Evolutionary conservation across 2,113 vertebrate genomes (phyloP).

Genomic region (Cygnus atratus): DNA sequence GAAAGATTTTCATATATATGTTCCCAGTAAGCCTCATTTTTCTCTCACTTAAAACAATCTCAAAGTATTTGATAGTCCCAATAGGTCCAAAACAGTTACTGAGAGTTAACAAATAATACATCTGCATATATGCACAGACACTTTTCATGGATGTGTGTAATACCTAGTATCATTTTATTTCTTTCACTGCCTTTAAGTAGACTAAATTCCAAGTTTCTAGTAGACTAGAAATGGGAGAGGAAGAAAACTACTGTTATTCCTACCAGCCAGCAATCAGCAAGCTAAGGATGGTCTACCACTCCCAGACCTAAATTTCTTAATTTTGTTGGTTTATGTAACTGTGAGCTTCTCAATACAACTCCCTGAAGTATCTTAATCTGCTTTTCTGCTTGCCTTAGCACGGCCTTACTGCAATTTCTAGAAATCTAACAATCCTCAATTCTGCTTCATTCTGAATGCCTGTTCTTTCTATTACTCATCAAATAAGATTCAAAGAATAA

Average conservation of each 20-base stretch:
- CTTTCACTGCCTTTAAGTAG: neutral
- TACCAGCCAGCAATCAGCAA: neutral
- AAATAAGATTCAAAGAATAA: conserved; percentile 32
- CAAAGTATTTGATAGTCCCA: neutral
- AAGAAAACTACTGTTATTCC: neutral
- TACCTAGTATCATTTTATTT: neutral
- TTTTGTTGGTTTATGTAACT: neutral
- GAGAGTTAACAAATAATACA: neutral
- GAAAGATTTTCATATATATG: neutral
- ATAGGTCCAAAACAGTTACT: neutral
- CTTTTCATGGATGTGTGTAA: neutral
- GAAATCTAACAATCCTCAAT: neutral
- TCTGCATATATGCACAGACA: neutral
- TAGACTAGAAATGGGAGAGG: neutral
- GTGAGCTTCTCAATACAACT: neutral
- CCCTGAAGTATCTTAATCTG: neutral
- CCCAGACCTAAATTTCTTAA: neutral
- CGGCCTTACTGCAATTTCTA: neutral
- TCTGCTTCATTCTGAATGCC: neutral
- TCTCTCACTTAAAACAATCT: neutral
- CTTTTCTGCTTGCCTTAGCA: neutral
- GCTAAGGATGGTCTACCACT: neutral
- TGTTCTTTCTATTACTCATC: conserved; percentile 24
- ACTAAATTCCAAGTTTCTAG: neutral
- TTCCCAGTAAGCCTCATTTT: neutral